phyloP scores from a whole-genome alignment of 2,888 invertebrate genomes.

The Cephus runcator region DNA sequence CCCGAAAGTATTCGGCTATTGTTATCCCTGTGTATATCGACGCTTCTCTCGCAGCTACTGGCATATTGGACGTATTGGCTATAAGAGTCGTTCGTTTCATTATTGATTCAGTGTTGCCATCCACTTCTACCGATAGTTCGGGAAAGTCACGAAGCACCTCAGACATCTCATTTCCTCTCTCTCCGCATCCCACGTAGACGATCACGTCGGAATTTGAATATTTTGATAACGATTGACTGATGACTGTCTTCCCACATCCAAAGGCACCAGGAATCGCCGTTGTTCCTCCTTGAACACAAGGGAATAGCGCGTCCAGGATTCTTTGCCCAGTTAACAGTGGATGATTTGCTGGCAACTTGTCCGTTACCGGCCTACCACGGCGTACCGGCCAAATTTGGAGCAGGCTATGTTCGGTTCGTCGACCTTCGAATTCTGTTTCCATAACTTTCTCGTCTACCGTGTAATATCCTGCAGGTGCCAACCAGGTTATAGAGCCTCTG shows the following conservation, averaged over 20 bases:
- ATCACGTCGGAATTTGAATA: constrained; percentile 80
- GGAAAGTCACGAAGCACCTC: constrained; percentile 78
- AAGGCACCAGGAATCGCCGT: constrained; percentile 85
- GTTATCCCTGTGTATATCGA: constrained; percentile 99
- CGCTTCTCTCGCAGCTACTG: constrained; percentile 98
- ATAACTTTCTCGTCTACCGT: constrained; percentile 89
- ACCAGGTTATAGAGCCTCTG: constrained; percentile 92
- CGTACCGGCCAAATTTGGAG: constrained; percentile 99
- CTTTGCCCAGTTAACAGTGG: constrained; percentile 97
- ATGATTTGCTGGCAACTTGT: constrained; percentile 95
- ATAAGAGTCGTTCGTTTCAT: constrained; percentile 80
- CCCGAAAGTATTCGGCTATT: constrained; percentile 96
- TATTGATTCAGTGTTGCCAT: constrained; percentile 74
- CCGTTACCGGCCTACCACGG: constrained; percentile 90
- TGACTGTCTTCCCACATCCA: constrained; percentile 81
- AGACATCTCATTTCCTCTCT: constrained; percentile 81
- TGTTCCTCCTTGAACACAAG: constrained; percentile 91
- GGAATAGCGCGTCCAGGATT: constrained; percentile 96
- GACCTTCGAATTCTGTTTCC: constrained; percentile 97
- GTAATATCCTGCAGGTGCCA: constrained; percentile 93
- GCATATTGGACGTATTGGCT: constrained; percentile 86
- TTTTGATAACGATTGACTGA: constrained; percentile 78
- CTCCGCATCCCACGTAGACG: constrained; percentile 80
- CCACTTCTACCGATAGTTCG: constrained; percentile 74
- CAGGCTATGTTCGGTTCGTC: constrained; percentile 88